Conservation (phyloP, 2,888 invertebrate species). For the Dromius quadrimaculatus region DNA sequence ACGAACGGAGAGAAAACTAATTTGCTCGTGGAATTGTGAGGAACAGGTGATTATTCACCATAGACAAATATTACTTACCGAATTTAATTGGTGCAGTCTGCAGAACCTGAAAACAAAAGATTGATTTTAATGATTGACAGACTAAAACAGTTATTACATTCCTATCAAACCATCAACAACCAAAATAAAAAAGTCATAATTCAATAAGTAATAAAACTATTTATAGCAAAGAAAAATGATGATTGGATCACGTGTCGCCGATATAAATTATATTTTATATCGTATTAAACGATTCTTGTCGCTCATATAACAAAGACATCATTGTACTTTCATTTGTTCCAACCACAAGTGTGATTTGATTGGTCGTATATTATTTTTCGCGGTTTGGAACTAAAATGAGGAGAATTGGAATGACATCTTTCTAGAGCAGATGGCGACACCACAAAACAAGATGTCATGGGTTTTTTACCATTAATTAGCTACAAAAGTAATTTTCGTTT, state of each 20-base stretch:
- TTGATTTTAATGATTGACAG: too few relatives aligned
- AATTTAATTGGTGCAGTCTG: too few relatives aligned
- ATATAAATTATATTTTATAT: constrained; percentile 35
- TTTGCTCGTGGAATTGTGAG: too few relatives aligned
- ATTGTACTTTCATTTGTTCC: constrained; percentile 25
- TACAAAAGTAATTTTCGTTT: not conserved
- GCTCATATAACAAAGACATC: constrained; percentile 23
- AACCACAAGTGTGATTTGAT: constrained; percentile 15
- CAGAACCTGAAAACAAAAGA: too few relatives aligned
- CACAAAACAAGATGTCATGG: not conserved
- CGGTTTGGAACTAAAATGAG: not conserved
- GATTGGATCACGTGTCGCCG: constrained; percentile 23
- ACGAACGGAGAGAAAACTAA: not conserved
- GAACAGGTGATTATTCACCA: too few relatives aligned
- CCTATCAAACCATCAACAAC: too few relatives aligned
- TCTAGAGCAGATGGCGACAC: not conserved
- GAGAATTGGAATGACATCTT: not conserved
- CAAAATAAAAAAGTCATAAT: not conserved
- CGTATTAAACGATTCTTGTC: constrained; percentile 7
- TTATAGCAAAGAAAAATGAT: not conserved
- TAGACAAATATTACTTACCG: too few relatives aligned
- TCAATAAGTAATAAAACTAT: not conserved
- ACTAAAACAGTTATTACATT: too few relatives aligned
- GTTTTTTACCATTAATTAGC: not conserved
- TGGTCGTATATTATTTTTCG: constrained; percentile 14